Evolutionary conservation across 2,797 vertebrate species (phyloP), one percentile per base, ranked within the genome.

Genomic region (Valencia hispanica): DNA sequence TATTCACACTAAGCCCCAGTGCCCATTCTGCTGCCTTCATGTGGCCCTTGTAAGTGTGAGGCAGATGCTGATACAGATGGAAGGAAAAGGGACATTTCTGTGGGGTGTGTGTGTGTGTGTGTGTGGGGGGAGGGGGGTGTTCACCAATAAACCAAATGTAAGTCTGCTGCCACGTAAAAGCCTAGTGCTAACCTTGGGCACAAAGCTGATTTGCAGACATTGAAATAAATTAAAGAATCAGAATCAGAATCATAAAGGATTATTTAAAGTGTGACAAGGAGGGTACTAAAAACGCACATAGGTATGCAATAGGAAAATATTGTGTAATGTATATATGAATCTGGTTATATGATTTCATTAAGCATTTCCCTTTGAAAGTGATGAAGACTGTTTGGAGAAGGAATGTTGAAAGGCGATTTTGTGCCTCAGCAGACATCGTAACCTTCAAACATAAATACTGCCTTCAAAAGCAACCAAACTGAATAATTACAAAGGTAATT

Each of bases 201-300:
- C 78, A 85, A 65, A 86, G 85, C 82, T 80, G 78, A 81, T 80
- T 76, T 79, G 57, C 11, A 1, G 74, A 61, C 79, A 86, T 90
- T 84, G 89, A 92, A 88, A 78, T 74, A 81, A 89, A 87, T 89
- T 83, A 86, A 84, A 85, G 89, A 89, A 88, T 20, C n/a, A n/a
- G n/a, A n/a, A n/a, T n/a, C n/a, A n/a, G n/a, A n/a, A n/a, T n/a
- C n/a, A n/a, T n/a, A n/a, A n/a, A 73, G 10, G 30, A 34, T 74
- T 50, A 72, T 81, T 79, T 80, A 74, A 88, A 82, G 73, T 76
- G 65, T 82, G 50, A 83, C 68, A 59, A 82, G 66, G 75, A 6
- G 41, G 73, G 27, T 59, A 84, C 18, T 45, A 81, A 79, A 47
- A 68, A 61, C 39, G 78, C 68, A 30, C 48, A 74, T 27, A 22